phyloP scores from a whole-genome alignment of 2,888 invertebrate species.

The Idaea straminata region DNA sequence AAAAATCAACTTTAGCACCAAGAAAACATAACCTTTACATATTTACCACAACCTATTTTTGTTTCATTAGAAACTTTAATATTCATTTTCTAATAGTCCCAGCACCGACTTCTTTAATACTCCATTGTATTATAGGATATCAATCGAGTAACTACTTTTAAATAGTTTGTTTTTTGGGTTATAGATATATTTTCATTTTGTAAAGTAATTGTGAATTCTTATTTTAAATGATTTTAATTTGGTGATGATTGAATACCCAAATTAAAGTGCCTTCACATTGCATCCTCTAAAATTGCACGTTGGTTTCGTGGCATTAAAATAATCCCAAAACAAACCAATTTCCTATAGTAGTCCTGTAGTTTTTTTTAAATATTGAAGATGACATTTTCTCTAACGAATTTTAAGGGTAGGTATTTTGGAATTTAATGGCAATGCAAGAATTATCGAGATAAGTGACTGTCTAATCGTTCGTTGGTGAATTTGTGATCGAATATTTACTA shows the following conservation, averaged over 20 bases:
- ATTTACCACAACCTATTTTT: neutral
- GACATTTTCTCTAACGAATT: constrained; percentile 15
- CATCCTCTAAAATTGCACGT: constrained; percentile 47
- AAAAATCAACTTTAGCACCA: neutral
- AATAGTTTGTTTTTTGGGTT: neutral
- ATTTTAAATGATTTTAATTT: constrained; percentile 15
- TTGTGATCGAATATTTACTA: neutral
- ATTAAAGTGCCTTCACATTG: constrained; percentile 71
- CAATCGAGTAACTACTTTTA: neutral
- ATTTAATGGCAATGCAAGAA: neutral
- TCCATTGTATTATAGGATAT: too few relatives aligned
- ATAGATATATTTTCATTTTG: too few relatives aligned
- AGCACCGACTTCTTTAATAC: too few relatives aligned
- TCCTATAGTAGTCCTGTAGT: neutral
- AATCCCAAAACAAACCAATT: neutral
- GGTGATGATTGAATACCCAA: constrained; percentile 36
- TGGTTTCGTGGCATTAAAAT: constrained; percentile 7
- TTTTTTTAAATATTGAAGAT: neutral
- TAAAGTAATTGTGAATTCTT: neutral
- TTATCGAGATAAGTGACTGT: constrained; percentile 9
- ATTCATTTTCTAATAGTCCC: too few relatives aligned
- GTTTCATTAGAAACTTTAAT: neutral
- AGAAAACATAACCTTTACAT: neutral
- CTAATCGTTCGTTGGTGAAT: constrained; percentile 6
- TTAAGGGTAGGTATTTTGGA: neutral